A percentile compares a stretch with the other conserved stretches of the same genome.
These are phyloP conservation scores for Cricetomys ansorgei DNA, from an alignment of 2,113 vertebrate species.

Conservation along the genomic window DNA sequence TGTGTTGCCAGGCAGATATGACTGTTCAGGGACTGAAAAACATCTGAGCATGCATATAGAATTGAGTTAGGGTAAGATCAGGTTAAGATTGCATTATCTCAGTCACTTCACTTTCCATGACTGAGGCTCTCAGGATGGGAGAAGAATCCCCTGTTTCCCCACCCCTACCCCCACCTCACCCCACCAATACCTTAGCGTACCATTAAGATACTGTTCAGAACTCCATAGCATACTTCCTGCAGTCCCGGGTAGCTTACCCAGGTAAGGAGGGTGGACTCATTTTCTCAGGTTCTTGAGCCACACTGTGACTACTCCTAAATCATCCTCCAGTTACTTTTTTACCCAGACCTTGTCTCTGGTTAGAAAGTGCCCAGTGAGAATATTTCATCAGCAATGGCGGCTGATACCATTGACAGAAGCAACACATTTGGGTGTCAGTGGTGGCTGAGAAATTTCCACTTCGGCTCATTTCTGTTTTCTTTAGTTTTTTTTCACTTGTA, in stretches of 20 bases:
- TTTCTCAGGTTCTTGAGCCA: too few relatives aligned
- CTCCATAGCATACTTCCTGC: neutral
- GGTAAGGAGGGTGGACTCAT: neutral
- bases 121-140: neutral
- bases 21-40: neutral
- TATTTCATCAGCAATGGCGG: neutral
- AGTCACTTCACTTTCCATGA: neutral
- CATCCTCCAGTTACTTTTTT: neutral
- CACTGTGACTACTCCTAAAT: neutral
- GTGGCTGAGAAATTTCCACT: neutral
- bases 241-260: neutral
- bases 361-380: neutral
- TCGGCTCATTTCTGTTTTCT: neutral
- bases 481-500: too few relatives aligned
- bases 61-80: neutral
- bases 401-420: neutral
- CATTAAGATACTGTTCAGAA: neutral
- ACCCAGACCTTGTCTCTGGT: neutral
- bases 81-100: neutral
- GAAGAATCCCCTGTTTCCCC: too few relatives aligned
- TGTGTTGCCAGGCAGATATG: neutral
- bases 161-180: too few relatives aligned
- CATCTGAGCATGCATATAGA: neutral
- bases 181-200: neutral
- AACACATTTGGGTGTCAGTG: too few relatives aligned